Evolutionary conservation across 2,113 vertebrate species (phyloP), one percentile per base, ranked within the genome.

Genomic region (Pluvianellus socialis): DNA sequence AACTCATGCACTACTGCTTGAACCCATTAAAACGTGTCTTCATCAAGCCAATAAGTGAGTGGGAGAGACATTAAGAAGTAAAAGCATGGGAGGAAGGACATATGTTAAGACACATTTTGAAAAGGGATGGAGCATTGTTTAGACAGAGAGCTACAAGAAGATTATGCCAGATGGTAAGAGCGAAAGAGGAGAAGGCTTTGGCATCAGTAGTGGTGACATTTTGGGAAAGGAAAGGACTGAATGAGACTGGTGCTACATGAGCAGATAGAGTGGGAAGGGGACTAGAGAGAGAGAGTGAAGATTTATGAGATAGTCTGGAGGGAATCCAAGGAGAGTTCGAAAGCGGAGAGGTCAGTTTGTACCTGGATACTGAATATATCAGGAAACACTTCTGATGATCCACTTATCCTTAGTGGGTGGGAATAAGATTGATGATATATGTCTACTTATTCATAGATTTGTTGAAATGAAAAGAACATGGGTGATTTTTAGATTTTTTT

Each of bases 171-270:
- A 96, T 97, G 96, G 95, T 96, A 97, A 77, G 95, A 97, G 94
- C 4, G 89, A 95, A 97, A 97, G 96, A 97, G 96, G 95, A 96
- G 96, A 97, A 97, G 96, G 95, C 96, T 97, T 95, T 97, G 94
- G 96, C 96, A 97, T 73, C 94, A 95, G 81, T 76, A 96, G 74
- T 96, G 95, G 96, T 97, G 96, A 96, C 96, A 92, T 97, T 97
- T 96, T 96, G 89, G 96, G 94, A 73, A 14, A 73, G 96, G 87
- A 92, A 94, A 73, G 96, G 96, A 92, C 97, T 94, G 92, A 95
- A 87, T 1, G 28, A 93, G 80, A 89, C 86, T 95, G 92, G 92
- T 96, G 96, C 94, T 97, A 91, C 92, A 95, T 66, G 87, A 97
- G 81, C 84, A 92, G 89, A 97, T 91, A 96, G 92, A 96, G 95